phyloP scores from a whole-genome alignment of 2,113 vertebrate genomes.

The Oreochromis spilurus region DNA sequence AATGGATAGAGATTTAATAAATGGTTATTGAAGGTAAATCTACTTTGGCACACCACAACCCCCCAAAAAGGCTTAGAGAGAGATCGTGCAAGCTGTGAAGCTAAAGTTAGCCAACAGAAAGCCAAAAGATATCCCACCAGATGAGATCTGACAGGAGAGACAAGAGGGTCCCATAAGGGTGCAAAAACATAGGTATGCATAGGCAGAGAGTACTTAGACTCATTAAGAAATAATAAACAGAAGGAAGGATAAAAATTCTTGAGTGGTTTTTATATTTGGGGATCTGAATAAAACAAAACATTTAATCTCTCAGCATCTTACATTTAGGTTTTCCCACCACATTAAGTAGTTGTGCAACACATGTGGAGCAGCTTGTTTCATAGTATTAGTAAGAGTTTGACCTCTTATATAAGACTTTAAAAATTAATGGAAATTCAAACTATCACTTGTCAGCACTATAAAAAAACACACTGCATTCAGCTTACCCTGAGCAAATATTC shows the following conservation, averaged over 20 bases:
- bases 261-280: not conserved
- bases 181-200: not conserved
- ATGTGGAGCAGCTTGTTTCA: not conserved
- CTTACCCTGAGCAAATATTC: not conserved
- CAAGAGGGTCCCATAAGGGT: not conserved
- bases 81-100: conserved; percentile 46
- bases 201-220: not conserved
- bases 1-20: conserved; percentile 98
- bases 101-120: conserved; percentile 52
- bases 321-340: not conserved
- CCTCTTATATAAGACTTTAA: not conserved
- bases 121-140: conserved; percentile 33
- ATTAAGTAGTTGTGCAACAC: not conserved
- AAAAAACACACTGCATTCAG: not conserved
- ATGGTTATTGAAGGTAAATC: conserved; percentile 98
- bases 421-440: not conserved
- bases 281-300: not conserved
- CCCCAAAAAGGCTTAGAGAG: conserved; percentile 75
- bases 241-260: not conserved
- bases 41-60: conserved; percentile 83
- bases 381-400: conserved; percentile 3
- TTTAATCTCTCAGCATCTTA: not conserved
- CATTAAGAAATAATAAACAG: not conserved
- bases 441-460: not conserved
- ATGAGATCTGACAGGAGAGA: conserved; percentile 37